A percentile compares a stretch with the other conserved stretches of the same genome.
phyloP scores from a whole-genome alignment of 2,888 invertebrate genomes.

The Eurytoma adleriae region DNA sequence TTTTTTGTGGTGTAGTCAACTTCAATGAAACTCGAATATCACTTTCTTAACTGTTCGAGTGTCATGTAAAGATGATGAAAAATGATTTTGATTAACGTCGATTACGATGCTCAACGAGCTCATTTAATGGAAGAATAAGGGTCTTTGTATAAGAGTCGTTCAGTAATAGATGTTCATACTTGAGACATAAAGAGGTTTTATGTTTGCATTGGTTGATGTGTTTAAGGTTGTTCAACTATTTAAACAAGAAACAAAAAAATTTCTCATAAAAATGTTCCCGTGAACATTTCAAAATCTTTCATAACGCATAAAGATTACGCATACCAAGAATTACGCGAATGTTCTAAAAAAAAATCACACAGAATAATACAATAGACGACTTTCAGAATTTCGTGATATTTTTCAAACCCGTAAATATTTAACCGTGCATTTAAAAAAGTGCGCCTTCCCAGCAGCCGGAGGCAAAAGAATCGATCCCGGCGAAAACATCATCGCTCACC shows the following conservation, averaged over 20 bases:
- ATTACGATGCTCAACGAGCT: slow-evolving; percentile 8
- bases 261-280: no score
- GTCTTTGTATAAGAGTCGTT: slow-evolving; percentile 17
- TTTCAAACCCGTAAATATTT: no score
- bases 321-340: no score
- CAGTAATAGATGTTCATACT: background rate
- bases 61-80: slow-evolving; percentile 36
- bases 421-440: background rate
- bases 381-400: no score
- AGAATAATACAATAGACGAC: no score
- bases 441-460: background rate
- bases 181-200: slow-evolving; percentile 29
- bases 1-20: no score
- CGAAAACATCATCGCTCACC: slow-evolving; percentile 4
- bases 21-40: no score
- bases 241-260: no score
- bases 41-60: background rate
- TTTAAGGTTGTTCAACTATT: slow-evolving; percentile 17
- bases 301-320: no score
- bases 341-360: no score
- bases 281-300: no score
- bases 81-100: slow-evolving; percentile 43
- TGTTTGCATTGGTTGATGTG: slow-evolving; percentile 22
- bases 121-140: slow-evolving; percentile 16
- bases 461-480: background rate